Conservation (phyloP, 2,797 vertebrate species). For the Masticophis lateralis region DNA sequence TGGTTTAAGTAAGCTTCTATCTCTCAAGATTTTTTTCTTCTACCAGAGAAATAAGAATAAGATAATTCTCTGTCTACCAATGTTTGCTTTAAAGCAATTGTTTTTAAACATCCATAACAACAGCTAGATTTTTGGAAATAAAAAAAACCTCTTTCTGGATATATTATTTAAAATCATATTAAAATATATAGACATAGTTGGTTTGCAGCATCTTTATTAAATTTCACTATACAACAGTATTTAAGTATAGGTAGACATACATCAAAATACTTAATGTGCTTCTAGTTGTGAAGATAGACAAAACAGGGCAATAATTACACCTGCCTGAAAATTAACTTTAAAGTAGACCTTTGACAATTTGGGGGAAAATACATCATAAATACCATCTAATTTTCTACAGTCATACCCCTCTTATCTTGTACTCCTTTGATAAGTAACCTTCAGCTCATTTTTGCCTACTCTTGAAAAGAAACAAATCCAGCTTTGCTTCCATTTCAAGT, state of each 20-base stretch:
- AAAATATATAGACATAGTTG: not conserved
- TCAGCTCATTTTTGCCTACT: conserved; percentile 67
- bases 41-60: not conserved
- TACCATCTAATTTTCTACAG: conserved; percentile 5
- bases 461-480: conserved; percentile 70
- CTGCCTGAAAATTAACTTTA: conserved; percentile 40
- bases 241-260: not conserved
- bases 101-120: not conserved
- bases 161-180: not conserved
- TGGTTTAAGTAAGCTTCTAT: not conserved
- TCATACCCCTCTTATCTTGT: conserved; percentile 59
- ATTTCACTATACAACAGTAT: conserved; percentile 16
- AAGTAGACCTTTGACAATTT: conserved; percentile 34
- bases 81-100: not conserved
- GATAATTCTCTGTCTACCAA: not conserved
- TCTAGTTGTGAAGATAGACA: conserved; percentile 26
- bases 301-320: conserved; percentile 7
- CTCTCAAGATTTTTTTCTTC: not conserved
- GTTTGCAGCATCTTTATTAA: not conserved
- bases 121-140: not conserved
- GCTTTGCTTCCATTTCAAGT: conserved; percentile 70
- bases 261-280: conserved; percentile 19
- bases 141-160: not conserved
- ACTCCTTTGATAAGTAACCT: conserved; percentile 65
- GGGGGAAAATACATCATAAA: conserved; percentile 3